Base-by-base conservation (phyloP, 2,797 vertebrate genomes). In the Ctenochaetus hawaiiensis region DNA sequence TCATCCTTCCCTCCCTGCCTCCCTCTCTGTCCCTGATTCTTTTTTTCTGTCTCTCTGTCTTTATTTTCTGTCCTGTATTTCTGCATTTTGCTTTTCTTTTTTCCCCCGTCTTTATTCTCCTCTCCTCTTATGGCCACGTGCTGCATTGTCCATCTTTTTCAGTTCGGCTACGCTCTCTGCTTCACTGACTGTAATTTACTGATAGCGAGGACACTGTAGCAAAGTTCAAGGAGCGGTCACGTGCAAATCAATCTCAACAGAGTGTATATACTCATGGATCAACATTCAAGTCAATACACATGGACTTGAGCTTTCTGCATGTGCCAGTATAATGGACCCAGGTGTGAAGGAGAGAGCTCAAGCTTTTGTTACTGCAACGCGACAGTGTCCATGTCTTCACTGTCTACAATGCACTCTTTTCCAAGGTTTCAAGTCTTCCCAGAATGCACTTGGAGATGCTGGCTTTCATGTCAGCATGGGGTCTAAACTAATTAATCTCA, bases 181-280 rank as follows among this genome's bases (percentile, higher is more conserved):
- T 71, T 82, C 76, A 20, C 67, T 63, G 75, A 65, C 66, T 83
- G 37, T 82, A 73, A 84, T 76, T 34, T 73, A 86, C 86, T 18
- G 30, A 83, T 76, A 77, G 34, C 20, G 58, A 75, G 74, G 81
- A 82, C 85, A 81, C 45, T 75, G 84, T 73, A 64, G 67, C 14
- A 4, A 72, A 88, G 90, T 92, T 93, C 88, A 92, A 86, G 76
- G 82, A 71, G 81, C 58, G 81, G 88, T 77, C 91, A 90, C 14
- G 61, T 88, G 72, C 60, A 78, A 83, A 85, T 87, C 75, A 54
- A 45, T 83, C 56, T 73, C 52, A 22, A 70, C 45, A 72, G 57
- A 86, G 45, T 6, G 37, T 41, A 17, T 26, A 34, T 14, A 51
- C 30, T 45, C 37, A 39, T 60, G 59, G 61, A 76, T 65, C 72